Base-by-base conservation (phyloP, 2,888 invertebrate genomes). In the Nomada lathburiana region DNA sequence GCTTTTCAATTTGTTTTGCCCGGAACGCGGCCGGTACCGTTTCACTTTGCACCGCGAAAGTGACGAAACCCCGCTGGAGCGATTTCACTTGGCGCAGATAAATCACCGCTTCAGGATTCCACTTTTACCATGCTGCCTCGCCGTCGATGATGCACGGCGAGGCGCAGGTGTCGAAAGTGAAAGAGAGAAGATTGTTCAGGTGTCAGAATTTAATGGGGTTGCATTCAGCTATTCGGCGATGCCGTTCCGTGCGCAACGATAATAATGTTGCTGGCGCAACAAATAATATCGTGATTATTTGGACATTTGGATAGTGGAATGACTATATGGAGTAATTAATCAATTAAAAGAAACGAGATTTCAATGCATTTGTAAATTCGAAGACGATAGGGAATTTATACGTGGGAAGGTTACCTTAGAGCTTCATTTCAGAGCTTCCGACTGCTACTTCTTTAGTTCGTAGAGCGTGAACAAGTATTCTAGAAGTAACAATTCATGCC, bases 31-130 rank as follows among this genome's bases (percentile, higher is more conserved):
- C 57, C 70, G 76, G 70, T 69, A 83, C 75, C 85, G 77, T 83
- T 86, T 87, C 82, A 76, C 82, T 78, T 53, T 63, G 79, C 82
- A 65, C 73, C 76, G 86, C 85, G 83, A 87, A 87, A 86, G 85
- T 85, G 87, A 87, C 84, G 87, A 87, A 85, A 86, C 86, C 64
- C 76, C 83, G 85, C 71, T 76, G 81, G 69, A 85, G 74, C 78
- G 86, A 87, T 87, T 87, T 87, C 85, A 85, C 86, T 76, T 63
- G 85, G 55, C 59, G 79, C 75, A 74, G 77, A 87, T 87, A 87
- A 86, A 87, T 87, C 87, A 87, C 79, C 69, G 71, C 23, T 70
- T 70, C 73, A 77, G 78, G 86, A 87, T 85, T 85, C 83, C 85
- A 76, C 73, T 86, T 79, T 70, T 82, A 76, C 77, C 81, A 60